Evolutionary conservation across 2,797 vertebrate species (phyloP).

Genomic region (Oryzias dopingdopingensis): DNA sequence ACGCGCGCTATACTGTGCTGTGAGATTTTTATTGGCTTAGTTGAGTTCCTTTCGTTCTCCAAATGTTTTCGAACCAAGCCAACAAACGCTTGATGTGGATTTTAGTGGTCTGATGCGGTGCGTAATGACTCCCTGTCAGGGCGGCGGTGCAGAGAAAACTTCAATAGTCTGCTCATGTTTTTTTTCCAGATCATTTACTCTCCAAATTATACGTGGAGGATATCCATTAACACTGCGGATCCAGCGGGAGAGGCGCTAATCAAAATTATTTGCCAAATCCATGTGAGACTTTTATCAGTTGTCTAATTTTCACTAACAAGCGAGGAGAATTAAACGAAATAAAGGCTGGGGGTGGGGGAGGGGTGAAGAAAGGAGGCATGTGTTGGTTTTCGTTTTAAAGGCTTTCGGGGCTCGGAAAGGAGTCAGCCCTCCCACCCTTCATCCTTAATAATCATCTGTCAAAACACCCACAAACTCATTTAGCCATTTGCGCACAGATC

Average conservation of each 20-base stretch:
- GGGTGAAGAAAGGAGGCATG: constrained; percentile 55
- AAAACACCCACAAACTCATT: constrained; percentile 85
- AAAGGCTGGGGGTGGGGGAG: constrained; percentile 22
- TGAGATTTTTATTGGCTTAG: constrained; percentile 52
- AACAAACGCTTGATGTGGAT: constrained; percentile 63
- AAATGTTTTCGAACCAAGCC: constrained; percentile 58
- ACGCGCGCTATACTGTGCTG: constrained; percentile 19
- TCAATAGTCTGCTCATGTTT: constrained; percentile 50
- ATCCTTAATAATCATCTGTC: constrained; percentile 82
- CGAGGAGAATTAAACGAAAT: constrained; percentile 5
- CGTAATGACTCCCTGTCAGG: constrained; percentile 60
- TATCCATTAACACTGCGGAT: constrained; percentile 47
- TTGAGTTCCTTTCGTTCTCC: constrained; percentile 52
- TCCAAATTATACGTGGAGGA: constrained; percentile 49
- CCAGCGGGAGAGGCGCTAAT: constrained; percentile 18
- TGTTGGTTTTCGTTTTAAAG: constrained; percentile 71
- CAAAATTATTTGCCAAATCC: constrained; percentile 31
- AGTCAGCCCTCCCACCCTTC: constrained; percentile 75
- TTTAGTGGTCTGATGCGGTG: constrained; percentile 69
- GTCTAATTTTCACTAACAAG: constrained; percentile 41
- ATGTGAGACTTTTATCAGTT: constrained; percentile 35
- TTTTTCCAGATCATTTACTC: constrained; percentile 58
- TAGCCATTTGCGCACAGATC: constrained; percentile 81
- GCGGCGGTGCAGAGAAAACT: constrained; percentile 37
- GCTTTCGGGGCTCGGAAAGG: constrained; percentile 55